phyloP scores from a whole-genome alignment of 2,113 vertebrate genomes.

The Conger conger region DNA sequence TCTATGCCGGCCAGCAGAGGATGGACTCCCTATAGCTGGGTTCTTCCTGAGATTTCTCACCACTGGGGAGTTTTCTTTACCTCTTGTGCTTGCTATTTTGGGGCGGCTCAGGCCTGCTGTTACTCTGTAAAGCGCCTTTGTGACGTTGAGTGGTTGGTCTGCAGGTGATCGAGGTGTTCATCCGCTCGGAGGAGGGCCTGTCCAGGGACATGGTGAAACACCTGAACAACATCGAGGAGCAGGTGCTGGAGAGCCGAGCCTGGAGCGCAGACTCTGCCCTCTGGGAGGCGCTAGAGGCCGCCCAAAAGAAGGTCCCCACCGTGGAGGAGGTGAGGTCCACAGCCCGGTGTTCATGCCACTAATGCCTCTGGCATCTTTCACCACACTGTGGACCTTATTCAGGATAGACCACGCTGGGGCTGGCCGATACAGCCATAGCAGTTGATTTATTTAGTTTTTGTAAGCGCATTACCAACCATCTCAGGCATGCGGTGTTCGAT shows the following conservation, averaged over 20 bases:
- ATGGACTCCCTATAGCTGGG: too few species aligned
- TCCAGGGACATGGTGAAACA: slow-evolving; percentile 98
- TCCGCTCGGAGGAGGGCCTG: slow-evolving; percentile 92
- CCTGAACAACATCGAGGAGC: slow-evolving; percentile 92
- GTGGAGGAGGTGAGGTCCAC: slow-evolving; percentile 86
- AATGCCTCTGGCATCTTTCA: too few species aligned
- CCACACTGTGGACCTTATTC: too few species aligned
- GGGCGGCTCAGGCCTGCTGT: not conserved
- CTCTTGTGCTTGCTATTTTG: too few species aligned
- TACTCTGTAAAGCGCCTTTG: not conserved
- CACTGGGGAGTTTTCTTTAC: too few species aligned
- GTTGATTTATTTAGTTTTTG: too few species aligned
- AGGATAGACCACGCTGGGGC: too few species aligned
- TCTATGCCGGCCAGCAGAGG: too few species aligned
- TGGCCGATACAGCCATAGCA: too few species aligned
- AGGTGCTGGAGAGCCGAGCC: slow-evolving; percentile 88
- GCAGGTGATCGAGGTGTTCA: slow-evolving; percentile 95
- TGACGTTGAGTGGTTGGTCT: not conserved
- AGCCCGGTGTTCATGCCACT: not conserved
- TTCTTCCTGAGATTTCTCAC: too few species aligned
- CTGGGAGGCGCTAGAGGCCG: slow-evolving; percentile 79
- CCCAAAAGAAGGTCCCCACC: slow-evolving; percentile 80
- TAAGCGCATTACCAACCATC: too few species aligned
- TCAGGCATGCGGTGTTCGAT: too few species aligned
- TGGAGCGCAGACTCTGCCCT: slow-evolving; percentile 83